Conservation (phyloP, 2,888 invertebrate species). For the Orthonychiurus folsomi region DNA sequence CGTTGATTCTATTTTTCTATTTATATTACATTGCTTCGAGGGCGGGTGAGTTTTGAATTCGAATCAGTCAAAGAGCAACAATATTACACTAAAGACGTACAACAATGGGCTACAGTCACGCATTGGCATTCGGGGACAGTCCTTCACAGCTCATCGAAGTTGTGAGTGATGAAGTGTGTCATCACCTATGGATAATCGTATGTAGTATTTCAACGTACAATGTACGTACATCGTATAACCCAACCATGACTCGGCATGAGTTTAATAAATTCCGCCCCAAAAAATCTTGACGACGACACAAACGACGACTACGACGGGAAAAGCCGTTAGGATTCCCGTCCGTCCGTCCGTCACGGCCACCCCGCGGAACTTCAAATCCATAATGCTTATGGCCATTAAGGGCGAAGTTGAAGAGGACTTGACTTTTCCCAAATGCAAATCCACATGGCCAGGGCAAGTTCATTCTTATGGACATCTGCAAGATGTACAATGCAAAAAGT, state of each 20-base stretch:
- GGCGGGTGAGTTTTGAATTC: neutral
- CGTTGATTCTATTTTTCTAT: too few species aligned
- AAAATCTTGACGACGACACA: too few species aligned
- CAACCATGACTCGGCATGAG: conserved; percentile 17
- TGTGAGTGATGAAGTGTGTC: conserved; percentile 19
- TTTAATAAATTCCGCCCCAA: conserved; percentile 20
- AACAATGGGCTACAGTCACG: neutral
- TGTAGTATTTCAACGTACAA: neutral
- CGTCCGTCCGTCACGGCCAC: too few species aligned
- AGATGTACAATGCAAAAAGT: neutral
- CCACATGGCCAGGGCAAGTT: neutral
- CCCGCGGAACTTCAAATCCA: too few species aligned
- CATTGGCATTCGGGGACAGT: too few species aligned
- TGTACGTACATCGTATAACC: neutral
- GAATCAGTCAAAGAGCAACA: neutral
- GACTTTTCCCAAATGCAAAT: too few species aligned
- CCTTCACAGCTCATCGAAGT: neutral
- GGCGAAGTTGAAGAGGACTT: neutral
- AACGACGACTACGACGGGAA: too few species aligned
- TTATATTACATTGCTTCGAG: neutral
- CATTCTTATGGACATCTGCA: neutral
- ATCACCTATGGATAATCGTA: conserved; percentile 14
- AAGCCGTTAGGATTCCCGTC: too few species aligned
- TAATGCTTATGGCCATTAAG: too few species aligned
- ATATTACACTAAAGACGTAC: neutral